phyloP scores from a whole-genome alignment of 2,113 vertebrate genomes.

The Limnothrissa miodon region DNA sequence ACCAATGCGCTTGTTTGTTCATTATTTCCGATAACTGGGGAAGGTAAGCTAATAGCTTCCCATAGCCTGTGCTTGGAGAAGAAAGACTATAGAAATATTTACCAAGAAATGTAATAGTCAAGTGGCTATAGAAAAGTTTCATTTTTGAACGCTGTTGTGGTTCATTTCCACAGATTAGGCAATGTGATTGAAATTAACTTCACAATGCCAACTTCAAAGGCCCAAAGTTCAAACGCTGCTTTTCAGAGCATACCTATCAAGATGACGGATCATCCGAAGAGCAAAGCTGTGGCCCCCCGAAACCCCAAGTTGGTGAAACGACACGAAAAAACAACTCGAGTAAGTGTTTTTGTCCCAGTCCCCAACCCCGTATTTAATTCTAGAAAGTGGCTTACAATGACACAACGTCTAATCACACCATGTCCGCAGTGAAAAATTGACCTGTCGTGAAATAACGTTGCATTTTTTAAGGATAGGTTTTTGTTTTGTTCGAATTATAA shows the following conservation, averaged over 20 bases:
- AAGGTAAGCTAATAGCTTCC: neutral
- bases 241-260: constrained; percentile 53
- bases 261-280: constrained; percentile 50
- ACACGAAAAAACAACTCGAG: constrained; percentile 52
- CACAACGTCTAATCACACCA: too few species aligned
- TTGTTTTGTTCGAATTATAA: constrained; percentile 26
- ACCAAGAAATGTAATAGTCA: too few species aligned
- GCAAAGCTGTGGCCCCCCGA: constrained; percentile 51
- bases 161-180: neutral
- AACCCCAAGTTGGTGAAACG: constrained; percentile 56
- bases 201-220: constrained; percentile 57
- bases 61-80: neutral
- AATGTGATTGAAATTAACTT: neutral
- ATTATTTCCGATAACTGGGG: neutral
- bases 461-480: constrained; percentile 29
- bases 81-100: neutral
- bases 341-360: constrained; percentile 48
- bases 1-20: neutral
- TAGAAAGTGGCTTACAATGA: too few species aligned
- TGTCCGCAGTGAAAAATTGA: too few species aligned
- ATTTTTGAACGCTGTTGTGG: neutral
- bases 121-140: neutral
- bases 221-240: constrained; percentile 24
- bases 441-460: too few species aligned
- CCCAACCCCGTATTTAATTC: too few species aligned